phyloP scores from a whole-genome alignment of 2,113 vertebrate species.

The Zonotrichia leucophrys region DNA sequence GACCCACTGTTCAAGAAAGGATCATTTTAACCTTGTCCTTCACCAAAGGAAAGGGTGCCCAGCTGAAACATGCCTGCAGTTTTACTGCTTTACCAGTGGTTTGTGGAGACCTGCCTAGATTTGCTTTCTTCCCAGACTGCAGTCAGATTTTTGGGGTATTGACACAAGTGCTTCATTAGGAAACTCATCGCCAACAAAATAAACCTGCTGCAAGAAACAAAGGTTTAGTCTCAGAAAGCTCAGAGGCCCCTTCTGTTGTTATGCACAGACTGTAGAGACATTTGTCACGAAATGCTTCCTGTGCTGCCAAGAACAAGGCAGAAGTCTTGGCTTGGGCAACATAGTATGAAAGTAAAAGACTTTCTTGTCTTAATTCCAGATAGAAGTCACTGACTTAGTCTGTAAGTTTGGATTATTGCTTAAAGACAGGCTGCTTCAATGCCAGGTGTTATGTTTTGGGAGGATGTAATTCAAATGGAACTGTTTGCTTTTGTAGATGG shows the following conservation, averaged over 20 bases:
- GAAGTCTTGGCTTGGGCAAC: not conserved
- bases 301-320: not conserved
- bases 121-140: not conserved
- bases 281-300: not conserved
- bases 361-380: not conserved
- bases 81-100: not conserved
- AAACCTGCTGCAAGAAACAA: not conserved
- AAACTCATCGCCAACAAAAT: not conserved
- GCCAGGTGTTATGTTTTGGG: not conserved
- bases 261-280: not conserved
- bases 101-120: not conserved
- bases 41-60: not conserved
- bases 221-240: not conserved
- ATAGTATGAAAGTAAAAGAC: not conserved
- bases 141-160: not conserved
- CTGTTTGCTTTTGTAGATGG: constrained; percentile 83
- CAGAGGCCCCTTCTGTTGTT: not conserved
- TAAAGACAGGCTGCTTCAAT: not conserved
- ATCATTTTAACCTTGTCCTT: not conserved
- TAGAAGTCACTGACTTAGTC: not conserved
- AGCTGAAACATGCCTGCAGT: not conserved
- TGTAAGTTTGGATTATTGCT: not conserved
- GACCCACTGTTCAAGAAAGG: not conserved
- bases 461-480: not conserved
- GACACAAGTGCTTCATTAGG: not conserved